These are phyloP conservation scores for Papilio glaucus DNA, from an alignment of 1,140 invertebrate species.

Conservation along the genomic window DNA sequence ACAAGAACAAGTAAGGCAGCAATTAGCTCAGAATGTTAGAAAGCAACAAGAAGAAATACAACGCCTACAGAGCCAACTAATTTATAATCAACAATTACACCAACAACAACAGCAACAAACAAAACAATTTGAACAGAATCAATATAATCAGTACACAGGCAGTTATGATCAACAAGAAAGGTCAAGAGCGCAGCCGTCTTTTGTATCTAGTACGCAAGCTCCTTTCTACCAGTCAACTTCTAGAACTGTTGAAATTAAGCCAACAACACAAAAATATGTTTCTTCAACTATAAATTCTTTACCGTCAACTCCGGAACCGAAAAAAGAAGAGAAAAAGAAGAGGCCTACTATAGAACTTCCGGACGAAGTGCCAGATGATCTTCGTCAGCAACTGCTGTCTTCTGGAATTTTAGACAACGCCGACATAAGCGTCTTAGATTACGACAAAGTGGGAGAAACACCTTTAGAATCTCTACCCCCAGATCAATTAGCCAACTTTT, in stretches of 20 bases:
- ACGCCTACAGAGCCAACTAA: conserved; percentile 71
- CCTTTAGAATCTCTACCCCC: conserved; percentile 92
- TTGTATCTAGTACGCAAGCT: conserved; percentile 63
- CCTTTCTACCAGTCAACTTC: conserved; percentile 73
- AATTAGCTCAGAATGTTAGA: conserved; percentile 75
- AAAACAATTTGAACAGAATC: conserved; percentile 51
- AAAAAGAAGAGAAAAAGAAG: conserved; percentile 82
- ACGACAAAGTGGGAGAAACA: conserved; percentile 94
- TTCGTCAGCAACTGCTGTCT: conserved; percentile 91
- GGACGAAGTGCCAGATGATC: conserved; percentile 93
- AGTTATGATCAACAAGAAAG: conserved; percentile 71
- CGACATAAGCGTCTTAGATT: conserved; percentile 93
- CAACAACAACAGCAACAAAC: conserved; percentile 52
- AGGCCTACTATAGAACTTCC: conserved; percentile 87
- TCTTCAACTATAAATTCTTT: conserved; percentile 75
- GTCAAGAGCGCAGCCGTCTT: conserved; percentile 58
- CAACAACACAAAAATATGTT: conserved; percentile 72
- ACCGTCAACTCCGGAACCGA: conserved; percentile 70
- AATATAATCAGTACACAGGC: conserved; percentile 60
- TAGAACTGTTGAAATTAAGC: conserved; percentile 74
- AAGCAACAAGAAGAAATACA: conserved; percentile 79
- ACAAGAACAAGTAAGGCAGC: conserved; percentile 81
- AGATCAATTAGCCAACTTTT: conserved; percentile 93
- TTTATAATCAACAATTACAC: conserved; percentile 64
- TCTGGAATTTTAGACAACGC: conserved; percentile 94